These are phyloP conservation scores for Cataglyphis cursor DNA, from an alignment of 2,888 invertebrate genomes.

Conservation along the genomic window DNA sequence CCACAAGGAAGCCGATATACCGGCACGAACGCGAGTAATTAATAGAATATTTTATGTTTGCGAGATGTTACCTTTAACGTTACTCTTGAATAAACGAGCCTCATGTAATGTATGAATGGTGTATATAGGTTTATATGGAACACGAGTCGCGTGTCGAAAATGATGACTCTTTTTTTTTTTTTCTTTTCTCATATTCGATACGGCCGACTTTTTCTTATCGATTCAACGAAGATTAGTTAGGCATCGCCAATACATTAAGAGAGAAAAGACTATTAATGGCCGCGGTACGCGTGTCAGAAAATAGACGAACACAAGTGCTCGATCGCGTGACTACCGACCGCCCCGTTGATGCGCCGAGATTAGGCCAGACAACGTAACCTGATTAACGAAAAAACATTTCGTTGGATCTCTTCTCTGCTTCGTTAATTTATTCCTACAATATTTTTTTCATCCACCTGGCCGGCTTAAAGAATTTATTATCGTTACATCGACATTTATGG, in stretches of 20 bases:
- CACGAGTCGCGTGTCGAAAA: neutral
- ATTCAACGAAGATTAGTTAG: slow-evolving; percentile 21
- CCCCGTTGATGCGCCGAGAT: slow-evolving; percentile 71
- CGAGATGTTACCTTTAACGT: neutral
- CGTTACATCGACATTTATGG: neutral
- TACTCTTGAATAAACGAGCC: neutral
- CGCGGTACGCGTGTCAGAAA: slow-evolving; percentile 35
- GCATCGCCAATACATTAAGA: slow-evolving; percentile 19
- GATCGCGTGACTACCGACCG: slow-evolving; percentile 70
- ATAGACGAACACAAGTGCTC: slow-evolving; percentile 42
- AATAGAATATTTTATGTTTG: slow-evolving; percentile 52
- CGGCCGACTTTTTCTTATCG: slow-evolving; percentile 36
- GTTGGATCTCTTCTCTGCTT: slow-evolving; percentile 59
- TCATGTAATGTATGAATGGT: neutral
- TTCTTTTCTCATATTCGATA: neutral
- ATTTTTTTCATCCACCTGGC: neutral
- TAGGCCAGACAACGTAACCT: slow-evolving; percentile 77
- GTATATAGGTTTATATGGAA: neutral
- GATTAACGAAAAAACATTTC: slow-evolving; percentile 71
- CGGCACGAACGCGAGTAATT: slow-evolving; percentile 38
- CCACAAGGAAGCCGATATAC: slow-evolving; percentile 22
- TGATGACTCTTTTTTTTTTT: neutral
- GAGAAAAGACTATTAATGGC: slow-evolving; percentile 44
- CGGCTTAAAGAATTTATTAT: neutral
- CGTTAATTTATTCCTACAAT: neutral